Conservation (phyloP, 2,888 invertebrate species). For the Chrysotoxum bicinctum region DNA sequence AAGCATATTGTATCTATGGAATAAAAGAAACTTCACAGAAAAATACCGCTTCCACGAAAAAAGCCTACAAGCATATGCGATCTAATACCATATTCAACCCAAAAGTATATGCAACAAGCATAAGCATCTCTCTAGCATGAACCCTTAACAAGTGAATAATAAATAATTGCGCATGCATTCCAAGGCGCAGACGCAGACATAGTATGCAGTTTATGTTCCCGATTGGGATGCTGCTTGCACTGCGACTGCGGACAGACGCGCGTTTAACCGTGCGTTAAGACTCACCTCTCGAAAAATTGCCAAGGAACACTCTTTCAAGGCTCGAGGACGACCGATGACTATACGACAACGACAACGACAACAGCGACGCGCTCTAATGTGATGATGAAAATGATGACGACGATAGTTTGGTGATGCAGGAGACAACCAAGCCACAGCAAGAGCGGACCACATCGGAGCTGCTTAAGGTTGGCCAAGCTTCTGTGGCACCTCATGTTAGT, state of each 20-base stretch:
- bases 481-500: conserved; percentile 55
- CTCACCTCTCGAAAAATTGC: conserved; percentile 67
- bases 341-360: conserved; percentile 31
- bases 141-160: conserved; percentile 73
- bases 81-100: conserved; percentile 71
- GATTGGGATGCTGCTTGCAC: conserved; percentile 45
- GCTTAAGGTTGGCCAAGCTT: conserved; percentile 44
- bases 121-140: conserved; percentile 51
- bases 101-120: conserved; percentile 70
- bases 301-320: conserved; percentile 45
- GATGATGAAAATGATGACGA: conserved; percentile 71
- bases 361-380: conserved; percentile 62
- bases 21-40: conserved; percentile 62
- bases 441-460: conserved; percentile 10
- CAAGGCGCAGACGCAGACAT: conserved; percentile 43
- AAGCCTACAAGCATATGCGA: conserved; percentile 30
- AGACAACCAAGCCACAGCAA: conserved; percentile 38
- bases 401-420: conserved; percentile 45
- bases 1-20: conserved; percentile 43
- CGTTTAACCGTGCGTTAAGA: conserved; percentile 68
- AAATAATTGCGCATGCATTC: conserved; percentile 73
- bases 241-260: conserved; percentile 32
- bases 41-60: conserved; percentile 55
- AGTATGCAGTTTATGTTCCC: conserved; percentile 52
- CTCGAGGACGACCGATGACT: conserved; percentile 8